Evolutionary conservation across 2,888 invertebrate genomes (phyloP), one percentile per base, ranked within the genome.

Genomic region (Strigamia maritima): DNA sequence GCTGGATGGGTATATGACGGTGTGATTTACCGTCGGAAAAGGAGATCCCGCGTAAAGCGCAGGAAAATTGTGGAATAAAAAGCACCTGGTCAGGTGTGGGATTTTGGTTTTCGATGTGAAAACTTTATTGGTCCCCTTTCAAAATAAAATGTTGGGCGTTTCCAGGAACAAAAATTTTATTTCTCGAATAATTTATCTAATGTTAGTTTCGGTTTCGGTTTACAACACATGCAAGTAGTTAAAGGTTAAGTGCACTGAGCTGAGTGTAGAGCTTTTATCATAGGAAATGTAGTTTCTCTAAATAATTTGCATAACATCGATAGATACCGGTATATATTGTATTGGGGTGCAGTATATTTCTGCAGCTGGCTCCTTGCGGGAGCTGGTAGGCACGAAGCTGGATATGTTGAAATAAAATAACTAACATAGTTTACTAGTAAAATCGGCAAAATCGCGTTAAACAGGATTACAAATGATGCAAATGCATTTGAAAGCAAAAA

Each of bases 1-100:
- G 49, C 26, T 65, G 3, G 65, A 49, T 22, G 65, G 65, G 24
- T 26, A 65, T 65, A 65, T 60, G 60, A 3, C 60, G 60, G 60
- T 7, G 60, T 60, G 60, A 60, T 65, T 65, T 65, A 65, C 65
- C 65, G 60, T 65, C 24, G 65, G 65, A 26, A 26, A 65, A 65
- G 26, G 65, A 26, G 65, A 65, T 65, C 65, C 6, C 49, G 49
- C 16, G 16, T 14, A 24, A 10, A 65, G 65, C 24, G 65, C 65
- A 65, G 24, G 65, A 26, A 65, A 65, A 65, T 26, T 65, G 65
- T 6, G 26, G 26, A 26, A 65, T 65, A 65, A 65, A 65, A 65
- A 65, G 24, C 65, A 65, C 65, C 65, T 65, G 65, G 65, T 65
- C 65, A 65, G 26, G 26, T 65, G 65, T 26, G 24, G 24, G 26